Evolutionary conservation across 2,113 vertebrate species (phyloP), one percentile per base, ranked within the genome.

Genomic region (Ibidorhyncha struthersii): DNA sequence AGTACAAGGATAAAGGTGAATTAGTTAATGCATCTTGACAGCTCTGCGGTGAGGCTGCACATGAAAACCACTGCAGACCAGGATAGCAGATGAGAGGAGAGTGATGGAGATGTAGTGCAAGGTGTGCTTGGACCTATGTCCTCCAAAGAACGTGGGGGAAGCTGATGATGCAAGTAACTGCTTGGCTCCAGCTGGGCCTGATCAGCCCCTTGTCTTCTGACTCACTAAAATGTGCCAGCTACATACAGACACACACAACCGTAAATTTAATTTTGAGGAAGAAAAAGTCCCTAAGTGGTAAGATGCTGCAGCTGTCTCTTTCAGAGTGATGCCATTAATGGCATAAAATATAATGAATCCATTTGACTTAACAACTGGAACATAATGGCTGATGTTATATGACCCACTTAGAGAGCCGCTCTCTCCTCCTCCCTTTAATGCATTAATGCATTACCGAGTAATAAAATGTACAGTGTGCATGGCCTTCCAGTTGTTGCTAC

Each of bases 311-410:
- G 82, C 97, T 96, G 77, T 80, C 55, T 96, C 67, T 92, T 49
- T 45, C 92, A 84, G 79, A 76, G 50, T 10, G 9, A 34, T 86
- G 59, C 58, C 72, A 79, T 73, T 95, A 91, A 81, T 63, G 65
- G 52, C 71, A 56, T 83, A 52, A 95, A 89, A 94, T 83, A 82
- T 82, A 91, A 90, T 67, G 78, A 95, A 95, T 41, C 90, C 43
- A 56, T 95, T 82, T 90, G 95, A 91, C 79, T 96, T 92, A 86
- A 92, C 82, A 96, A 74, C 12, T 82, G 91, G 87, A 65, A 96
- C 49, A 62, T 90, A 92, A 83, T 84, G 65, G 86, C 87, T 91
- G 91, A 69, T 87, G 87, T 94, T 93, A 12, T 38, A 63, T 65
- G 96, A 96, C 52, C 95, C 83, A 70, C 76, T 43, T 79, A 96